Base-by-base conservation (phyloP, 2,797 vertebrate genomes). In the Picus viridis region DNA sequence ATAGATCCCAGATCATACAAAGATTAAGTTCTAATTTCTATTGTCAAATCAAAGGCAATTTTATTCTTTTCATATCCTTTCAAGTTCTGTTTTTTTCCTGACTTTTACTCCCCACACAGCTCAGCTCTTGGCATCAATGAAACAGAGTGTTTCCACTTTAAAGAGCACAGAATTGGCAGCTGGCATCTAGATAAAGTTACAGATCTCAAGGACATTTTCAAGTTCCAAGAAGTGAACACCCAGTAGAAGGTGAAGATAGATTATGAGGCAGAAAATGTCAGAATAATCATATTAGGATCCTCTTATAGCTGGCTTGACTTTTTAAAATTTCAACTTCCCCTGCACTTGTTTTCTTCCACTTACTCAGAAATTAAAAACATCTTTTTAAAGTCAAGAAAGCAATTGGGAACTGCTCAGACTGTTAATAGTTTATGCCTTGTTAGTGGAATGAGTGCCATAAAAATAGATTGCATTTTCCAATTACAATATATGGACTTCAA, bases 191-290 rank as follows among this genome's bases (percentile, higher is more conserved):
- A 93, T 68, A 93, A 89, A 82, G 41, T 63, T 87, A 90, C 23
- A 80, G 78, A 92, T 87, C 82, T 95, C 92, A 95, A 89, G 86
- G 86, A 87, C 65, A 23, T 65, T 87, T 93, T 90, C 62, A 93
- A 85, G 82, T 69, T 58, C 64, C 32, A 80, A 80, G 84, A 92
- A 72, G 76, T 92, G 63, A 94, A 72, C 32, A 81, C 20, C 51
- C 72, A 80, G 45, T 51, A 76, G 51, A 75, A 56, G 16, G 41
- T 36, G 54, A 57, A 58, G 86, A 56, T 22, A 82, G 64, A 89
- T 76, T 75, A 72, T 74, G 47, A 88, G 64, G 61, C 78, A 94
- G 57, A 84, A 86, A 90, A 94, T 81, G 62, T 80, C 58, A 88
- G 41, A 93, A 71, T 86, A 90, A 86, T 77, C 54, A 29, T 41